These are phyloP conservation scores for Aurelia coerulea DNA, from an alignment of 30 jellyfish, hydroid and myxozoan species.

Conservation along the genomic window DNA sequence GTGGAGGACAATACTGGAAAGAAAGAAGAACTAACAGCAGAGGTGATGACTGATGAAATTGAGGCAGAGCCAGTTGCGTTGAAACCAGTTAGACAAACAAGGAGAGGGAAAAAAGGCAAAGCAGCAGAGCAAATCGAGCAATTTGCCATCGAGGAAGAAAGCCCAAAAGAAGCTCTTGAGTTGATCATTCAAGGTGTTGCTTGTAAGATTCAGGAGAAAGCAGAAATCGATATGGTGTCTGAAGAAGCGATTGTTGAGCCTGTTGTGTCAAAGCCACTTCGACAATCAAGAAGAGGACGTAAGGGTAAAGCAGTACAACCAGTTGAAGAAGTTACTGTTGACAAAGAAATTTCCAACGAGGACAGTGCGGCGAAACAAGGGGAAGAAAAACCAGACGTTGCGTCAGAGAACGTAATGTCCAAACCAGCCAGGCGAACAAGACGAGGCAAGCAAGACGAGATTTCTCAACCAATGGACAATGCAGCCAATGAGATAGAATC, in stretches of 20 bases:
- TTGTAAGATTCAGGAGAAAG: not conserved
- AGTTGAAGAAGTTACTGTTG: not conserved
- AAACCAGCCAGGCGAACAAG: not conserved
- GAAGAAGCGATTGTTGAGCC: not conserved
- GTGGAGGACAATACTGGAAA: not conserved
- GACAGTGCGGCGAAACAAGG: not conserved
- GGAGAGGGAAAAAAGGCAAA: not conserved
- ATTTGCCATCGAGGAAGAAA: no score
- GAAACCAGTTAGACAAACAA: not conserved
- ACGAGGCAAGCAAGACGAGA: not conserved
- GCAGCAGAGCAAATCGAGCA: not conserved
- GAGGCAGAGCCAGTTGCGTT: not conserved
- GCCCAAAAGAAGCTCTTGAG: no score
- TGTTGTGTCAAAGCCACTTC: not conserved
- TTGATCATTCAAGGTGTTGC: not conserved
- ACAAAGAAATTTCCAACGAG: not conserved
- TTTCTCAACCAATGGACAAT: not conserved
- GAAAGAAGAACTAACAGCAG: not conserved
- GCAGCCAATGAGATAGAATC: no score
- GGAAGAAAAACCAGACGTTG: not conserved
- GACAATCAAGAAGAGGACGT: conserved; percentile 2
- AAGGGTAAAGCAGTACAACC: not conserved
- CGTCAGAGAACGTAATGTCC: not conserved
- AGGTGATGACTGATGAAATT: not conserved
- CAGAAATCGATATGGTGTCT: not conserved